Evolutionary conservation across 2,888 invertebrate species (phyloP).

Genomic region (Melieria omissa): DNA sequence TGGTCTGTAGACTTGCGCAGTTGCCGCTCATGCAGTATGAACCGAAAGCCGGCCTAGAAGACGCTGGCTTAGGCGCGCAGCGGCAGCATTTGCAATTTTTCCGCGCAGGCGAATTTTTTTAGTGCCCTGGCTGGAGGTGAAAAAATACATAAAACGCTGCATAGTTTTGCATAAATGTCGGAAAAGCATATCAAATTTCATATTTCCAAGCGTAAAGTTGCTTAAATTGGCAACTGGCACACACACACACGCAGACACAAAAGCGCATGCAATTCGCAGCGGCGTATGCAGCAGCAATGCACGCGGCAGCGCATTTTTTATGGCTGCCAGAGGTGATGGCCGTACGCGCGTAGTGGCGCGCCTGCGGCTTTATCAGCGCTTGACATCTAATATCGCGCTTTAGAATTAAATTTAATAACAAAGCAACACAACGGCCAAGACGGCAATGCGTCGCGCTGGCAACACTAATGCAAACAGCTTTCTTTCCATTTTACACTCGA

Average conservation of each 20-base stretch:
- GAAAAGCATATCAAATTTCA: conserved; percentile 30
- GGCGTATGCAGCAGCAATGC: too few species aligned
- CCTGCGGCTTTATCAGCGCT: conserved; percentile 39
- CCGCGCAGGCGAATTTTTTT: too few species aligned
- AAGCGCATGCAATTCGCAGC: neutral
- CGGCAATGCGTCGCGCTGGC: neutral
- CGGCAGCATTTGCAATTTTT: too few species aligned
- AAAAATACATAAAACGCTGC: too few species aligned
- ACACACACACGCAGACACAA: conserved; percentile 12
- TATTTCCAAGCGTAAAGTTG: conserved; percentile 25
- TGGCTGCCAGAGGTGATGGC: neutral
- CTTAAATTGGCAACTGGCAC: conserved; percentile 15
- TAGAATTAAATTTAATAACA: conserved; percentile 48
- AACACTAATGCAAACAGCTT: conserved; percentile 1
- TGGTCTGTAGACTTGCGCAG: too few species aligned
- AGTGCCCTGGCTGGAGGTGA: too few species aligned
- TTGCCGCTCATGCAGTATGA: too few species aligned
- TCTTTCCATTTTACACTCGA: neutral
- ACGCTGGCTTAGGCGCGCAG: too few species aligned
- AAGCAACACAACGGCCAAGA: conserved; percentile 25
- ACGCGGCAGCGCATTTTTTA: too few species aligned
- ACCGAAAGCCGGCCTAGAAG: too few species aligned
- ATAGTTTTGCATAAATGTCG: neutral
- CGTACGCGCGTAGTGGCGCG: neutral
- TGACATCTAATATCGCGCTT: conserved; percentile 49